Evolutionary conservation across 2,113 vertebrate species (phyloP).

Genomic region (Brachypteracias leptosomus): DNA sequence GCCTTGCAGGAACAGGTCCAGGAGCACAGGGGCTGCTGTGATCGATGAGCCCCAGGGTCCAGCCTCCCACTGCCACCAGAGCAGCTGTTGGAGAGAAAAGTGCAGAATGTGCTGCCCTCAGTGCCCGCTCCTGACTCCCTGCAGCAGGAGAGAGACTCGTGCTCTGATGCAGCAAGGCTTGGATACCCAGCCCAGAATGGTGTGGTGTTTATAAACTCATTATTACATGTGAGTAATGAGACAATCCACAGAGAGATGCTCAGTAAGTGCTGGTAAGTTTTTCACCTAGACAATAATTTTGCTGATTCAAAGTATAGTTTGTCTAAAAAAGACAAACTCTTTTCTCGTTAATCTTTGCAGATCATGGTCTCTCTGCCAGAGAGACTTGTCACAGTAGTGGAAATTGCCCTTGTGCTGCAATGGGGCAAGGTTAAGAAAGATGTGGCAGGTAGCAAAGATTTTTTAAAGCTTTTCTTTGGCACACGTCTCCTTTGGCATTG

Average conservation of each 20-base stretch:
- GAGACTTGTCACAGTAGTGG: background rate
- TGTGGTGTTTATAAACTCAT: background rate
- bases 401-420: background rate
- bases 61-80: background rate
- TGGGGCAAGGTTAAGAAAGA: background rate
- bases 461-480: background rate
- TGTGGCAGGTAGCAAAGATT: background rate
- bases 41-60: background rate
- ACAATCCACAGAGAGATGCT: background rate
- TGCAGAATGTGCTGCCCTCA: background rate
- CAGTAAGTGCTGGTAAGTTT: background rate
- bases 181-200: background rate
- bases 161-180: background rate
- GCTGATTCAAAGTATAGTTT: background rate
- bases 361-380: background rate
- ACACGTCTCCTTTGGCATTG: background rate
- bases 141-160: background rate
- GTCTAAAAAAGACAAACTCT: background rate
- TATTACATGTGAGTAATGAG: background rate
- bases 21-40: background rate
- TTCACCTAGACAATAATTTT: background rate
- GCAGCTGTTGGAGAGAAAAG: background rate
- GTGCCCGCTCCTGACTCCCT: background rate
- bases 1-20: background rate
- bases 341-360: background rate